phyloP scores from a whole-genome alignment of 2,888 invertebrate species.

The Proisotoma minuta region DNA sequence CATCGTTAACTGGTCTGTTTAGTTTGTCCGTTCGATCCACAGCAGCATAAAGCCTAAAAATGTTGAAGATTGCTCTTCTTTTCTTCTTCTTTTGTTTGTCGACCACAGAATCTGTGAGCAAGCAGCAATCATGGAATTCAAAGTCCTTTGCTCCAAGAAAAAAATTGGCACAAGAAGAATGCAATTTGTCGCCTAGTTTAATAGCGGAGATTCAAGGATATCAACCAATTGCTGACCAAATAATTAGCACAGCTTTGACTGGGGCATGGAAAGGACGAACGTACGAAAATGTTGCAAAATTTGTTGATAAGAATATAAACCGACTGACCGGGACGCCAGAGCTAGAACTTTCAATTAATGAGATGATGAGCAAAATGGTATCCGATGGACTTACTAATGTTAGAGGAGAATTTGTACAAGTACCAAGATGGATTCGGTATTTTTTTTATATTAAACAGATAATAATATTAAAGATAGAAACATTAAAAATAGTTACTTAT shows the following conservation, averaged over 20 bases:
- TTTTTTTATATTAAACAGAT: not conserved
- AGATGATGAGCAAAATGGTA: constrained; percentile 48
- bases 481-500: not conserved
- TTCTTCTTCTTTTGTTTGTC: not conserved
- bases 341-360: constrained; percentile 52
- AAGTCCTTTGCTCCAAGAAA: not conserved
- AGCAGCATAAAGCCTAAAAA: not conserved
- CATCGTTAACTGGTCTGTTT: too few species aligned
- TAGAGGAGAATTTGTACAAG: constrained; percentile 51
- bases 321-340: constrained; percentile 50
- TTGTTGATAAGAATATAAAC: constrained; percentile 50
- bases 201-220: constrained; percentile 60
- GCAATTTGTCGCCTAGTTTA: not conserved
- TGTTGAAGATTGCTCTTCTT: not conserved
- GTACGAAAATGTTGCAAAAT: constrained; percentile 45
- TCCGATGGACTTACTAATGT: constrained; percentile 51
- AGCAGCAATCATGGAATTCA: not conserved
- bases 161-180: not conserved
- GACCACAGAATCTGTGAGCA: not conserved
- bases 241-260: constrained; percentile 55
- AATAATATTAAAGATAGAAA: not conserved
- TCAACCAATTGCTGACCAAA: constrained; percentile 54
- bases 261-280: constrained; percentile 57
- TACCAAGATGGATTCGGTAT: constrained; percentile 47
- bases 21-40: too few species aligned